Percentiles rank a stretch among this genome's conserved stretches.
These are phyloP conservation scores for Drosophila falleni DNA, from an alignment of 2,888 invertebrate species.

Conservation along the genomic window DNA sequence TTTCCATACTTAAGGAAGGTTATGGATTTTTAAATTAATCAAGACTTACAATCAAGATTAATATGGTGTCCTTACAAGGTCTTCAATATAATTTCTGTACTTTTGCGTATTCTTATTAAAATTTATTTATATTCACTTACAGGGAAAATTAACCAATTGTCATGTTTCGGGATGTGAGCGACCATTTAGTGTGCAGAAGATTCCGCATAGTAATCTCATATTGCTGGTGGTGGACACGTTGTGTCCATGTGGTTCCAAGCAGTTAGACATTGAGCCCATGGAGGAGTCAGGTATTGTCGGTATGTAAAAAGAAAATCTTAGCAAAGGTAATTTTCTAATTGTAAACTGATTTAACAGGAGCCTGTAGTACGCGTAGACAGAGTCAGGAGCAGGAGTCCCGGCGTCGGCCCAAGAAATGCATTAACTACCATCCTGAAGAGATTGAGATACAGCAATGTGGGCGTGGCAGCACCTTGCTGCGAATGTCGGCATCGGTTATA, in stretches of 20 bases:
- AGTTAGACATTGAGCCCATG: constrained; percentile 92
- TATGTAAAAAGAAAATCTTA: constrained; percentile 48
- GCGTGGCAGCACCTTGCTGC: constrained; percentile 79
- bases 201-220: constrained; percentile 95
- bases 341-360: constrained; percentile 76
- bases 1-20: too few species aligned
- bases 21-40: too few species aligned
- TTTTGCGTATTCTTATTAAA: not conserved
- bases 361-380: constrained; percentile 87
- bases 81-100: not conserved
- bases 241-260: constrained; percentile 95
- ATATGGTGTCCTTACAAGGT: not conserved
- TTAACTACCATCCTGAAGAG: constrained; percentile 95
- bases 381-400: constrained; percentile 89
- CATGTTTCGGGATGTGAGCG: constrained; percentile 95
- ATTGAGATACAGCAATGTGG: constrained; percentile 86
- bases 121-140: not conserved
- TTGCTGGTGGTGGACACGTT: constrained; percentile 94
- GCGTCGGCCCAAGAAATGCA: constrained; percentile 91
- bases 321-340: not conserved
- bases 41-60: not conserved
- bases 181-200: constrained; percentile 96
- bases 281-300: constrained; percentile 88
- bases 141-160: constrained; percentile 94
- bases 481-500: constrained; percentile 77